Base-by-base conservation (phyloP, 2,113 vertebrate species). In the Bolborhynchus lineola region DNA sequence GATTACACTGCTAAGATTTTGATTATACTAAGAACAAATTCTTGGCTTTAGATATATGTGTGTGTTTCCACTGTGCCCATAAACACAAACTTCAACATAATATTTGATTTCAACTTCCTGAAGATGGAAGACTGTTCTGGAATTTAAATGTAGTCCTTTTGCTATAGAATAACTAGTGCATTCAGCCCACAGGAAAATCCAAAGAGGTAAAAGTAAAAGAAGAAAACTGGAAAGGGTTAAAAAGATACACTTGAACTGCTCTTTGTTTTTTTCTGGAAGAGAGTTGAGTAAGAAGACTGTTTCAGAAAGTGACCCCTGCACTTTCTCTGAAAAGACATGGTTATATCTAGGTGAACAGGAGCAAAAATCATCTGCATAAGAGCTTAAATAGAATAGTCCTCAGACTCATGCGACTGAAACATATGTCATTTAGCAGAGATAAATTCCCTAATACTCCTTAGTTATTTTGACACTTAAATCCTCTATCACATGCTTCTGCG, bases 371-470 rank as follows among this genome's bases (percentile, higher is more conserved):
- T 89, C 67, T 74, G n/a, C 57, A 18, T 80, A 82, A 91, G 62
- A 86, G 49, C 82, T 94, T 84, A 94, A 93, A 86, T 71, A 67
- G 41, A 90, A 87, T 60, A 88, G 79, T 92, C 69, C 65, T 93
- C 82, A 88, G 82, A 76, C 52, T 86, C 82, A 85, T 88, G 53
- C 53, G 91, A 97, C 83, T 96, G 92, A 95, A 96, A 91, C 89
- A 95, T 92, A 96, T 87, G 96, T 89, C 94, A 95, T 81, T 92
- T 87, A 95, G 85, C 82, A 1, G 8, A 96, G 91, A 96, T 96
- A 96, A 96, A 94, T 95, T 94, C 92, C 78, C 71, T 96, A 96
- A 97, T 96, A 88, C 68, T 88, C 80, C 82, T 92, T 82, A 81
- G 67, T 81, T 97, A 92, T 97, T 96, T 90, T 94, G 93, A 95